Base-by-base conservation (phyloP, 2,113 vertebrate species). In the Callipepla californica region DNA sequence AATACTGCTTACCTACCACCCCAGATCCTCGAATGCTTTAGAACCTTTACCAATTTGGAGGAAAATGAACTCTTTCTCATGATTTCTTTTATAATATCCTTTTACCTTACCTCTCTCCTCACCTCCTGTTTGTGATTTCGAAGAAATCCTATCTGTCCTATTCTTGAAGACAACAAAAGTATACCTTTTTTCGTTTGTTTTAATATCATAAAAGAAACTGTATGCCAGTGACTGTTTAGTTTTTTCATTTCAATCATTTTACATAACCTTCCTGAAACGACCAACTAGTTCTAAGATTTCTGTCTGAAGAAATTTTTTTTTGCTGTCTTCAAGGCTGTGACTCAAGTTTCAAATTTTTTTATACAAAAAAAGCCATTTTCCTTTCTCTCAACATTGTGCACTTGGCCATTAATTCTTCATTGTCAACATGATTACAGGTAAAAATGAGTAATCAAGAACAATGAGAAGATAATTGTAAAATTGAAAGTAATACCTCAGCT, bases 401-500 rank as follows among this genome's bases (percentile, higher is more conserved):
- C 25, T n/a, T 32, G 58, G 42, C 32, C 34, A 91, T 66, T 23
- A 11, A 80, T 89, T 85, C 45, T 68, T 87, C 83, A 51, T 80
- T 78, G 34, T 36, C 18, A 72, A 62, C 13, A 50, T 40, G 47
- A 77, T 61, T 85, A 84, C 28, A 94, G 17, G 34, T 69, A 91
- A 87, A 85, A 69, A 83, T 28, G 50, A 92, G 3, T 74, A 72
- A 93, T 75, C 55, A 94, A 67, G 38, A 86, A 90, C 19, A 25
- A 78, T 59, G 34, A 50, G 22, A 80, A 77, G 57, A 68, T 58
- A 90, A 47, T 10, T 89, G 50, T 44, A 87, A 87, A 90, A 82
- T 22, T 87, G 45, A 57, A 94, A 91, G 18, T 50, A 85, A 90
- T 82, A 79, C 21, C 2, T 0, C 36, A 80, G 25, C 12, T 93